Evolutionary conservation across 2,797 vertebrate genomes (phyloP).

Genomic region (Scarus forsteni): DNA sequence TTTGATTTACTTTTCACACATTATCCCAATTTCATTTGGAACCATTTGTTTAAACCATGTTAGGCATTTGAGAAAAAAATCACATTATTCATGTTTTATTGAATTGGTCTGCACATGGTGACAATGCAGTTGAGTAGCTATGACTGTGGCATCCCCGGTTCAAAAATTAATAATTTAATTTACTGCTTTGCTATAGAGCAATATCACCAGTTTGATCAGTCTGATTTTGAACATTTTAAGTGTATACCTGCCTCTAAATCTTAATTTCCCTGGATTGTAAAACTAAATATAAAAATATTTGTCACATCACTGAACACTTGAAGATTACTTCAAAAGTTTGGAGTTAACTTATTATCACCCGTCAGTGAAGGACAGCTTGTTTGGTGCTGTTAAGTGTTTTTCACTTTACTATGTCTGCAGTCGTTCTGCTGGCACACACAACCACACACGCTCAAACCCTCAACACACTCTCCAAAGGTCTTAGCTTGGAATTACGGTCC

Average conservation of each 20-base stretch:
- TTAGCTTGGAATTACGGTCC: slow-evolving; percentile 39
- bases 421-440: slow-evolving; percentile 5
- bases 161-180: too few relatives aligned
- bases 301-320: neutral
- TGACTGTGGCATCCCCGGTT: too few relatives aligned
- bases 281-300: neutral
- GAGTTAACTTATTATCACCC: neutral
- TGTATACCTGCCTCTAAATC: neutral
- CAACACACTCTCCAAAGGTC: slow-evolving; percentile 18
- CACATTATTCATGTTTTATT: too few relatives aligned
- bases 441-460: neutral
- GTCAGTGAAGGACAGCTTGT: slow-evolving; percentile 18
- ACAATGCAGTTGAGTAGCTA: too few relatives aligned
- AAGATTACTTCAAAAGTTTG: neutral
- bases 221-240: neutral
- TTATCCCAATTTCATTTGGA: too few relatives aligned
- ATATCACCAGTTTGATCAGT: too few relatives aligned
- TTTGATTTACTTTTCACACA: too few relatives aligned
- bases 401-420: slow-evolving; percentile 4
- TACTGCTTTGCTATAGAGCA: too few relatives aligned
- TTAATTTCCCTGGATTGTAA: neutral
- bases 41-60: too few relatives aligned
- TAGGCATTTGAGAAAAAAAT: too few relatives aligned
- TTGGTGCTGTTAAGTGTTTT: slow-evolving; percentile 14
- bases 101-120: too few relatives aligned